Percentiles rank a stretch among this genome's conserved stretches.
Conservation (phyloP, 2,888 invertebrate genomes). For the Matsumyia berberina region DNA sequence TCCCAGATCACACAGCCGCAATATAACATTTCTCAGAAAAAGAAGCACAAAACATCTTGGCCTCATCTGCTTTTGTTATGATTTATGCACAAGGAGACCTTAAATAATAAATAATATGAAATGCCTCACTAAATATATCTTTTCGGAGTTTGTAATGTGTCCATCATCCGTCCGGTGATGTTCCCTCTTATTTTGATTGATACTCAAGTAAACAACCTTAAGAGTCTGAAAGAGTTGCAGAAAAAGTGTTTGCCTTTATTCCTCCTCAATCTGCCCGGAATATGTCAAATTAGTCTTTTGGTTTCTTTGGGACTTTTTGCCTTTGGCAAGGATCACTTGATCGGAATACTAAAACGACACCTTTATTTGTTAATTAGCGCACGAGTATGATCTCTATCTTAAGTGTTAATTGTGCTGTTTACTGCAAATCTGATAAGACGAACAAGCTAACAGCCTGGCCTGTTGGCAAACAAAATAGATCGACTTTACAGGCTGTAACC, state of each 20-base stretch:
- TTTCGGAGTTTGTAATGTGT: constrained; percentile 81
- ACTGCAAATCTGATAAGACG: constrained; percentile 7
- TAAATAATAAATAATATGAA: constrained; percentile 83
- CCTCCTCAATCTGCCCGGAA: constrained; percentile 49
- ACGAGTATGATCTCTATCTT: background rate
- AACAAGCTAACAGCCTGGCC: background rate
- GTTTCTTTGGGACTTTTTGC: constrained; percentile 40
- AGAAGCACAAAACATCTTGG: background rate
- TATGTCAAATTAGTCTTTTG: constrained; percentile 66
- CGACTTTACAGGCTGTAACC: background rate
- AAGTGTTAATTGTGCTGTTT: constrained; percentile 29
- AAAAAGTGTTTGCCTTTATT: constrained; percentile 7
- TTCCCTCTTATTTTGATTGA: constrained; percentile 42
- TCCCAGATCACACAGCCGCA: constrained; percentile 14
- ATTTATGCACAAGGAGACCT: constrained; percentile 81
- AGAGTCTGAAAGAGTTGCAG: background rate
- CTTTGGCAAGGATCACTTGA: background rate
- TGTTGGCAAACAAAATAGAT: background rate
- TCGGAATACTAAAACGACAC: background rate
- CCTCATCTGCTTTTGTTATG: constrained; percentile 80
- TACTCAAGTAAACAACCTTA: constrained; percentile 34
- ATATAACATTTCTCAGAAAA: background rate
- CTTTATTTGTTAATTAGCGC: background rate
- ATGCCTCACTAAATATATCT: constrained; percentile 77
- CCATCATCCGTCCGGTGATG: constrained; percentile 78